Evolutionary conservation across 2,113 vertebrate species (phyloP).

Genomic region (Peromyscus maniculatus): DNA sequence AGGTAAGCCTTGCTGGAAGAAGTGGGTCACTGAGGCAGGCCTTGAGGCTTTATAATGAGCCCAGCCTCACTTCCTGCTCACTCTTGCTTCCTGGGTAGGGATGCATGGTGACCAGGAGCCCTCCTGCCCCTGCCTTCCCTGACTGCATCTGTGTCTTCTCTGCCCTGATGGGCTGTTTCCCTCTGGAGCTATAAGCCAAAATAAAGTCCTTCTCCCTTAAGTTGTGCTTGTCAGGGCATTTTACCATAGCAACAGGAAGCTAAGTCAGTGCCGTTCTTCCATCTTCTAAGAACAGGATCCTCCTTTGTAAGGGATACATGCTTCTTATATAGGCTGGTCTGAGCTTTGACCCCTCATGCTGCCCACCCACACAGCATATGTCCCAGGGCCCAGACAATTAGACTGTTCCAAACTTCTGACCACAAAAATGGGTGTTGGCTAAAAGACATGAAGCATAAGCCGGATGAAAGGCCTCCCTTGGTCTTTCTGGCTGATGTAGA

Average conservation of each 20-base stretch:
- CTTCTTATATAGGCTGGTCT: neutral
- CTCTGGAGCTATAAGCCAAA: neutral
- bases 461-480: neutral
- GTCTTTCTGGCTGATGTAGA: neutral
- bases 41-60: neutral
- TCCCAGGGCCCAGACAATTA: neutral
- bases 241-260: neutral
- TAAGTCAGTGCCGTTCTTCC: neutral
- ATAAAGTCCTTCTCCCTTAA: neutral
- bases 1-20: neutral
- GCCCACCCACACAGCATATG: neutral
- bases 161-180: neutral
- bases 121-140: neutral
- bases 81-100: neutral
- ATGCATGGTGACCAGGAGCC: neutral
- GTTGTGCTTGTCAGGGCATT: neutral
- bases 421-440: conserved; percentile 22
- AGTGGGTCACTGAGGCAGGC: no score
- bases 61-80: neutral
- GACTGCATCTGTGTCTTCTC: neutral
- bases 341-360: neutral
- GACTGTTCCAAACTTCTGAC: neutral
- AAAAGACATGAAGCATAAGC: neutral
- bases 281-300: neutral
- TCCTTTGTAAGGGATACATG: neutral